Conservation (phyloP, 1,140 invertebrate species). For the Steinernema feltiae region DNA sequence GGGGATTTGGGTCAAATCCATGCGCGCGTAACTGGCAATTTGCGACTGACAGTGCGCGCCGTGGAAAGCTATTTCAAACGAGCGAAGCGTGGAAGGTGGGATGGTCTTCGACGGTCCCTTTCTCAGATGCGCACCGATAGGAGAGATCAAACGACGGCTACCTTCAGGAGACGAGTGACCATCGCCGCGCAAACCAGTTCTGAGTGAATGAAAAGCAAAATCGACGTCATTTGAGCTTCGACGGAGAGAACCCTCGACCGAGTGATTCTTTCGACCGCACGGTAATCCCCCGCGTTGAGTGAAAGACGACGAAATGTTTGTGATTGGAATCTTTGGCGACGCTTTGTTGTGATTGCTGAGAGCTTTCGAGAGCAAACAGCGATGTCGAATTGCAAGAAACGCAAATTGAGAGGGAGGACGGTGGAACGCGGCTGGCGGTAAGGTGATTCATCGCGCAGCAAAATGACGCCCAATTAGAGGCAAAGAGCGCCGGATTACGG, state of each 20-base stretch:
- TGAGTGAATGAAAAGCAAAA: background rate
- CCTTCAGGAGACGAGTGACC: background rate
- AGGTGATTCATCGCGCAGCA: background rate
- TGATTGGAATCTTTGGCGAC: background rate
- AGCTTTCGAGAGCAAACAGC: constrained; percentile 12
- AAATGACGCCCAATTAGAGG: constrained; percentile 3
- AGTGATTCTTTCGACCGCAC: background rate
- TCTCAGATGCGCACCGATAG: background rate
- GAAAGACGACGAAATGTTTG: background rate
- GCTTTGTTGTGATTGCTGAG: constrained; percentile 13
- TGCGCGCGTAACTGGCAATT: constrained; percentile 11
- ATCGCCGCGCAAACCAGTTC: background rate
- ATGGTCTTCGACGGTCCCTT: background rate
- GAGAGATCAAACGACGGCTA: background rate
- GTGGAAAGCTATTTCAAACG: background rate
- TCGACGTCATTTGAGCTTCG: constrained; percentile 13
- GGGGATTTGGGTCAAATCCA: constrained; percentile 13
- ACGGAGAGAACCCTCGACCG: constrained; percentile 2
- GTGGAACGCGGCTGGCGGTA: background rate
- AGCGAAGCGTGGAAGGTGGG: background rate
- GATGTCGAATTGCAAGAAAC: background rate
- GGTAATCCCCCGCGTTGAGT: background rate
- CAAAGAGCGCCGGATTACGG: background rate
- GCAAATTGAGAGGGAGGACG: background rate
- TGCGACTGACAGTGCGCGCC: background rate